phyloP scores from a whole-genome alignment of 2,113 vertebrate species.

The Actinemys pallida region DNA sequence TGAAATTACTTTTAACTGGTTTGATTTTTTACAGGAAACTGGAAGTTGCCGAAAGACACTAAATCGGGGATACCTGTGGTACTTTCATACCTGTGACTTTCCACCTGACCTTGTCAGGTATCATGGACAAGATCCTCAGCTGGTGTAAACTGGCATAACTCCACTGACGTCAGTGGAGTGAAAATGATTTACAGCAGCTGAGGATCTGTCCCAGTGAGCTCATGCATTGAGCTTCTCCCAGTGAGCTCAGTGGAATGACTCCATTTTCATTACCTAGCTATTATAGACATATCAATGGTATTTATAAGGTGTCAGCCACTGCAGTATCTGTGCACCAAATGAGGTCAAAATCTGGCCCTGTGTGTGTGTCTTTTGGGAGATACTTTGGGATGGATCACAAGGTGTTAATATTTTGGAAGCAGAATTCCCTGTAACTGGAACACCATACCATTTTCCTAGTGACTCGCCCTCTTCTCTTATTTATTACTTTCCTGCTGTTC shows the following conservation, averaged over 20 bases:
- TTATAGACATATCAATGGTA: not conserved
- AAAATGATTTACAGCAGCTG: accelerated
- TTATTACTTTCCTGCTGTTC: conserved; percentile 13
- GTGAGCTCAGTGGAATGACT: not conserved
- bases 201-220: not conserved
- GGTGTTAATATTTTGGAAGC: not conserved
- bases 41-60: not conserved
- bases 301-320: not conserved
- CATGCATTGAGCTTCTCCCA: accelerated
- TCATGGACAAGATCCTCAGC: not conserved
- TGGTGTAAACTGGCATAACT: not conserved
- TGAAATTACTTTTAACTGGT: not conserved
- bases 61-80: not conserved
- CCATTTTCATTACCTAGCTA: not conserved
- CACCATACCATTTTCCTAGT: conserved; percentile 10
- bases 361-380: not conserved
- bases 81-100: not conserved
- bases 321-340: not conserved
- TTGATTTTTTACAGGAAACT: conserved; percentile 19
- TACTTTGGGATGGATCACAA: not conserved
- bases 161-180: not conserved
- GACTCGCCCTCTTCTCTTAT: not conserved
- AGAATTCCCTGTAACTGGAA: not conserved
- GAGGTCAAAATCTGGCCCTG: not conserved
- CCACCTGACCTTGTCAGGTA: not conserved